A percentile compares a stretch with the other conserved stretches of the same genome.
Evolutionary conservation across 2,797 vertebrate genomes (phyloP).

Genomic region (Chlorospingus semifuscus): DNA sequence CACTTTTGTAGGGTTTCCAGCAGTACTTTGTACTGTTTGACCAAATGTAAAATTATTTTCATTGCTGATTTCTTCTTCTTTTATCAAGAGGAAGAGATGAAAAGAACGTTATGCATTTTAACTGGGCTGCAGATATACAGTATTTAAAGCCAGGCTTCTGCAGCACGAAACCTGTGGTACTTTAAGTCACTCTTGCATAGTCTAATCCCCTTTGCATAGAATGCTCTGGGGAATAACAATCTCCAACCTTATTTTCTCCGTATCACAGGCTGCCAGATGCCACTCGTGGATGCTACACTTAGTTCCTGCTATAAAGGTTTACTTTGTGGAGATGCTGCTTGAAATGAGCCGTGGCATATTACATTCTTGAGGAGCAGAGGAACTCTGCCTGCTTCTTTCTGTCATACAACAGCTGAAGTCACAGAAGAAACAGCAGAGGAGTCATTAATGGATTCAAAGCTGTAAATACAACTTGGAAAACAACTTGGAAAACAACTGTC

Average conservation of each 20-base stretch:
- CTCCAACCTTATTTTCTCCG: slow-evolving; percentile 1
- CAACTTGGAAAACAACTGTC: slow-evolving; percentile 53
- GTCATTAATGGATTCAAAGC: neutral
- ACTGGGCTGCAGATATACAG: slow-evolving; percentile 10
- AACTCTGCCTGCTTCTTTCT: slow-evolving; percentile 3
- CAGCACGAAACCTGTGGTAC: slow-evolving; percentile 10
- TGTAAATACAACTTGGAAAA: slow-evolving; percentile 43
- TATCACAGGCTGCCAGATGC: slow-evolving; percentile 54
- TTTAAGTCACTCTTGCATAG: slow-evolving; percentile 34
- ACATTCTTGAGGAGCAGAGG: slow-evolving; percentile 23
- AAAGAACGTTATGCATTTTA: neutral
- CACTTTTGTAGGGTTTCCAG: neutral
- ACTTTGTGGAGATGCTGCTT: slow-evolving; percentile 13
- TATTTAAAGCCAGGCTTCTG: slow-evolving; percentile 20
- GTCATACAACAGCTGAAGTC: neutral
- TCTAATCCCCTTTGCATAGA: neutral
- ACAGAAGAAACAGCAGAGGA: slow-evolving; percentile 12
- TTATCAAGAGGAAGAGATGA: neutral
- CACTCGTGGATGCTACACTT: neutral
- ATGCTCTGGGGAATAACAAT: slow-evolving; percentile 1
- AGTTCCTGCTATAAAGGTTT: slow-evolving; percentile 38
- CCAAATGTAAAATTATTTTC: neutral
- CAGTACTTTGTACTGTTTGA: neutral
- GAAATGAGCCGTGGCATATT: slow-evolving; percentile 58
- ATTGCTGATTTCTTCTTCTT: neutral